Percentiles rank a stretch among this genome's conserved stretches.
phyloP scores from a whole-genome alignment of 2,113 vertebrate genomes.

The Microtus oregoni region DNA sequence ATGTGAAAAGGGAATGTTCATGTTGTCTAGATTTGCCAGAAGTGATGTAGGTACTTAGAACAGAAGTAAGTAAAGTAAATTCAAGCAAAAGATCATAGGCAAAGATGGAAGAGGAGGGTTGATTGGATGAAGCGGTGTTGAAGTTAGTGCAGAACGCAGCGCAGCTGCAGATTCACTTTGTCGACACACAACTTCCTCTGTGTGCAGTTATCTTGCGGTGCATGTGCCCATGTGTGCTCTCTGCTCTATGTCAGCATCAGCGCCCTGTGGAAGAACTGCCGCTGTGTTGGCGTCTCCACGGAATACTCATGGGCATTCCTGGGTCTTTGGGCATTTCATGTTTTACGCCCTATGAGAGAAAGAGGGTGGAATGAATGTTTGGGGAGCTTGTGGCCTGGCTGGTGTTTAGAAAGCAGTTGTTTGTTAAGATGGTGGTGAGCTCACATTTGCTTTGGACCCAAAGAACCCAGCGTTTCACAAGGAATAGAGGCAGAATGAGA shows the following conservation, averaged over 20 bases:
- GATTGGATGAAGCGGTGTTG: not conserved
- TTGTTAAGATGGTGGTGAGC: not conserved
- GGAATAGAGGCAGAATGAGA: not conserved
- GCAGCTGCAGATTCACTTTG: not conserved
- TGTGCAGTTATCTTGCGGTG: not conserved
- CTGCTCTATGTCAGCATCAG: not conserved
- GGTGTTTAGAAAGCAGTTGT: not conserved
- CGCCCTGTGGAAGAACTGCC: not conserved
- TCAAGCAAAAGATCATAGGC: not conserved
- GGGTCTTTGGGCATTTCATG: not conserved
- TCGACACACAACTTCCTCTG: not conserved
- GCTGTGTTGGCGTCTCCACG: not conserved
- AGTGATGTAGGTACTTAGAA: not conserved
- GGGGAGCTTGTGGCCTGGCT: not conserved
- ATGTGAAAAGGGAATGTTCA: not conserved
- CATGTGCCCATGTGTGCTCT: not conserved
- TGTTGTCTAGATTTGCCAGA: not conserved
- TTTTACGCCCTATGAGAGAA: not conserved
- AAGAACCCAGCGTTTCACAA: not conserved
- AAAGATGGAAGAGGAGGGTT: not conserved
- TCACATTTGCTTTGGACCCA: not conserved
- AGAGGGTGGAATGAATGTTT: rapidly evolving
- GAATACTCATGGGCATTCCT: not conserved
- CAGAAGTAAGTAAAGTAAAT: not conserved
- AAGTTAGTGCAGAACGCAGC: not conserved